Base-by-base conservation (phyloP, 2,113 vertebrate genomes). In the Gasterosteus aculeatus region DNA sequence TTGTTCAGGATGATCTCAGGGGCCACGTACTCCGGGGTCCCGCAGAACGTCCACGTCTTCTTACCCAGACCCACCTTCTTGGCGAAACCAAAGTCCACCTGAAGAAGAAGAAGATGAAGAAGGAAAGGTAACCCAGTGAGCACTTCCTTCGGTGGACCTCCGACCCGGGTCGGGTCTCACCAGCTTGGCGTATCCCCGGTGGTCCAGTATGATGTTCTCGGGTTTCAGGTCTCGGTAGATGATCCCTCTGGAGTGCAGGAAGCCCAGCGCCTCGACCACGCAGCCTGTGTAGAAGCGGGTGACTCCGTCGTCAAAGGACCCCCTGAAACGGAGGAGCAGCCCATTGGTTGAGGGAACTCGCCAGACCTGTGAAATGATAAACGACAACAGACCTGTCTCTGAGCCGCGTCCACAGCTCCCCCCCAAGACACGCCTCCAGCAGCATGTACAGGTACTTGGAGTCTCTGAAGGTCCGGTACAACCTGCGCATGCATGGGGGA, bases 161-260 rank as follows among this genome's bases (percentile, higher is more conserved):
- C 35, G 6, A 38, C 35, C 3, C 35, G 35, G 6, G 35, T 38
- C 6, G 35, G 6, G 35, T 7, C 42, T 0, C 71, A 94, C 93
- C 87, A 94, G 91, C 59, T 94, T 94, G 84, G 92, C 92, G 29
- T 94, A 94, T 76, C 92, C 93, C 7, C 83, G 41, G 42, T 89
- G 81, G 83, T 94, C 92, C 79, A 94, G 87, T 10, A 94, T 92
- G 77, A 94, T 93, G 83, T 94, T 94, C 82, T 94, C 93, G 0
- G 93, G 93, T 60, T 94, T 94, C 3, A 94, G 92, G 82, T 94
- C 93, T 60, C 93, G 72, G 92, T 93, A 94, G 85, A 94, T 93
- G 87, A 94, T 91, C 5, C 92, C 92, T 68, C 84, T 80, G 66
- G 74, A 80, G 78, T 94, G 93, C 7, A 94, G 90, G 77, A 89